Evolutionary conservation across 2,888 invertebrate species (phyloP).

Genomic region (Cerastis rubricosa): DNA sequence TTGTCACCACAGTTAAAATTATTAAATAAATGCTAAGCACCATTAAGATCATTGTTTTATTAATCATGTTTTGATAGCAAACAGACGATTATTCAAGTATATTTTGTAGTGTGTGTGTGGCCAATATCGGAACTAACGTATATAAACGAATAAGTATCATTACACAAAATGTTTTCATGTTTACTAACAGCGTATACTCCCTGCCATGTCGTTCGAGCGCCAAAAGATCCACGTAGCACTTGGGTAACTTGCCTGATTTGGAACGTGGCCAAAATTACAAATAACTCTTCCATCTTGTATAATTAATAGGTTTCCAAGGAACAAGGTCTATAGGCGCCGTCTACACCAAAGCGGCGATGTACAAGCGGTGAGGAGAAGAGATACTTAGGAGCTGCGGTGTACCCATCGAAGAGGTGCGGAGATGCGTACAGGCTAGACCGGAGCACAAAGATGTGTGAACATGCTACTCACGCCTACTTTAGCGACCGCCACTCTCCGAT

Average conservation of each 20-base stretch:
- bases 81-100: background rate
- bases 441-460: no score
- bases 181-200: background rate
- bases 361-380: background rate
- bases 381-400: background rate
- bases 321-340: background rate
- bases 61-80: background rate
- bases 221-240: background rate
- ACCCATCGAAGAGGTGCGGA: background rate
- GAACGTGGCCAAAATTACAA: background rate
- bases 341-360: background rate
- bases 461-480: no score
- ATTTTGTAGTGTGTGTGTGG: no score
- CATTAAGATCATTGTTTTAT: slow-evolving; percentile 5
- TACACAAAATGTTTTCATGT: background rate
- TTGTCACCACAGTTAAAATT: background rate
- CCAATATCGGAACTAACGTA: background rate
- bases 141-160: background rate
- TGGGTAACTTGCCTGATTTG: background rate
- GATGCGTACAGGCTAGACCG: background rate
- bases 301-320: background rate
- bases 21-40: slow-evolving; percentile 10
- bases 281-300: background rate
- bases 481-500: no score
- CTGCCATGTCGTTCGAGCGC: background rate